These are phyloP conservation scores for Maconellicoccus hirsutus DNA, from an alignment of 1,140 invertebrate species.

Conservation along the genomic window DNA sequence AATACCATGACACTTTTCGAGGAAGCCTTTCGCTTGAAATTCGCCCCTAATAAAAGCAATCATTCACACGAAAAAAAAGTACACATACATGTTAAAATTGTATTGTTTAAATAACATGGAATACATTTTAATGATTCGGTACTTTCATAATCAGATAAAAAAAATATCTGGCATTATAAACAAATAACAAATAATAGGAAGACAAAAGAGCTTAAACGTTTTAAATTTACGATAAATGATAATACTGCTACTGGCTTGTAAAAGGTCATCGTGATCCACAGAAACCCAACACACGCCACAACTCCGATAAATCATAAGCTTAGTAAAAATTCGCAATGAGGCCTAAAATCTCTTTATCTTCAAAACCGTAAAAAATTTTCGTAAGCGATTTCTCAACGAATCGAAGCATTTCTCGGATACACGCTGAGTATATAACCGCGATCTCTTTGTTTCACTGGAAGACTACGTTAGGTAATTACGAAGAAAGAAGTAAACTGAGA, in stretches of 20 bases:
- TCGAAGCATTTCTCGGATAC: no score
- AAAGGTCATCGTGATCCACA: no score
- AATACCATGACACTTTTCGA: no score
- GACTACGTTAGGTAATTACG: no score
- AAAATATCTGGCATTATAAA: background rate
- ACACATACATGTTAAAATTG: background rate
- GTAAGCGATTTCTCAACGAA: background rate
- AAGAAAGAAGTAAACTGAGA: no score
- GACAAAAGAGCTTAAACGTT: constrained; percentile 8
- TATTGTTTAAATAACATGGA: constrained; percentile 9
- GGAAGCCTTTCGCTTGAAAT: no score
- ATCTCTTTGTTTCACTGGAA: no score
- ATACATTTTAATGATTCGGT: background rate
- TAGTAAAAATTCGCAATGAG: background rate
- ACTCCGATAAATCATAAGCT: background rate
- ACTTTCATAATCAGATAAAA: background rate
- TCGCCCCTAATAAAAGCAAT: no score
- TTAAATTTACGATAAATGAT: background rate
- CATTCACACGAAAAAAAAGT: no score
- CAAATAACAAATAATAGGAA: constrained; percentile 9
- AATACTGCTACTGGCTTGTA: constrained; percentile 6
- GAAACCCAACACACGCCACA: no score
- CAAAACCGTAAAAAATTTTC: background rate
- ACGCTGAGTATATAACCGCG: no score
- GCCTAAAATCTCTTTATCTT: no score